phyloP scores from a whole-genome alignment of 2,797 vertebrate genomes.

The Enteromius mattozi region DNA sequence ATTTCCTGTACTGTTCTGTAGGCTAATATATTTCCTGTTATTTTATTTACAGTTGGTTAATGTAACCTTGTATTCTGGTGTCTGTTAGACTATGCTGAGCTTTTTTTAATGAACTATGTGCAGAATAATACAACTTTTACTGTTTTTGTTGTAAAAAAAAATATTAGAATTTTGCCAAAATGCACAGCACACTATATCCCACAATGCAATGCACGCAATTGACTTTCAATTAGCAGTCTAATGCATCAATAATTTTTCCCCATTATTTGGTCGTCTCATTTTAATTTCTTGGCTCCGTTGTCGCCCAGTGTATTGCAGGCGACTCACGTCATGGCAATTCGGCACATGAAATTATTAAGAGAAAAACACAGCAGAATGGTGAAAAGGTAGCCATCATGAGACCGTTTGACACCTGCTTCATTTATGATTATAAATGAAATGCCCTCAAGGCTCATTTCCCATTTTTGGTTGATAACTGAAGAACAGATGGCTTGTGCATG shows the following conservation, averaged over 20 bases:
- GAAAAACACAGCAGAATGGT: constrained; percentile 50
- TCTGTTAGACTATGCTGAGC: not conserved
- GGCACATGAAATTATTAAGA: constrained; percentile 55
- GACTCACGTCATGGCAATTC: constrained; percentile 55
- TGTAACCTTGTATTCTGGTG: not conserved
- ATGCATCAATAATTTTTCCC: not conserved
- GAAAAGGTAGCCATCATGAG: constrained; percentile 53
- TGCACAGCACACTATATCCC: not conserved
- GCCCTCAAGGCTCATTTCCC: constrained; percentile 30
- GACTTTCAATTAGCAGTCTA: not conserved
- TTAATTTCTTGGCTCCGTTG: constrained; percentile 43
- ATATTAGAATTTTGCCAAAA: not conserved
- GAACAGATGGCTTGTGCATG: constrained; percentile 37
- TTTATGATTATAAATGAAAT: constrained; percentile 8
- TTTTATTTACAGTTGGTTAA: not conserved
- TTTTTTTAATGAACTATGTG: not conserved
- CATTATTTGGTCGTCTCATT: constrained; percentile 10
- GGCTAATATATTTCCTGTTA: constrained; percentile 3
- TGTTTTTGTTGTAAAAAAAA: not conserved
- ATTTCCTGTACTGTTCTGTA: not conserved
- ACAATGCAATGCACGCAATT: constrained; percentile 13
- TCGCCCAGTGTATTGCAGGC: constrained; percentile 56
- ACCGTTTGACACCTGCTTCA: constrained; percentile 33
- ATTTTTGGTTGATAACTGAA: constrained; percentile 19
- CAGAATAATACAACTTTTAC: not conserved